phyloP scores from a whole-genome alignment of 2,888 invertebrate species.

The Raillietiella orientalis region DNA sequence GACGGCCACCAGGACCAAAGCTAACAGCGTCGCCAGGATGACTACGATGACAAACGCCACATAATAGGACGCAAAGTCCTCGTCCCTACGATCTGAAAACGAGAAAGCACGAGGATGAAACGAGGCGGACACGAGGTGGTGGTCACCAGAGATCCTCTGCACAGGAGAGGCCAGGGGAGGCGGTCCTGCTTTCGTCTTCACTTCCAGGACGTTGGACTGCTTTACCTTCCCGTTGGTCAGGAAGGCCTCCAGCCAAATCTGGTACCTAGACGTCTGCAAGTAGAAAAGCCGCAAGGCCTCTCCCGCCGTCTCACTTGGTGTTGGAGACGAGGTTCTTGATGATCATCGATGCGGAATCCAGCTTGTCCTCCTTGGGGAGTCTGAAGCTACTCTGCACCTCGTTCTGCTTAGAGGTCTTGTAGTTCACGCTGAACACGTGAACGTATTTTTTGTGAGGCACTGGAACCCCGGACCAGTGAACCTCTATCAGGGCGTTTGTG shows the following conservation, averaged over 20 bases:
- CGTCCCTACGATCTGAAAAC: neutral
- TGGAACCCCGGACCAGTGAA: conserved; percentile 53
- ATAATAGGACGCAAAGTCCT: conserved; percentile 2
- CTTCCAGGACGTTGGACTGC: conserved; percentile 60
- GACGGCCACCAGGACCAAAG: conserved; percentile 40
- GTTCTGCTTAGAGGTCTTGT: conserved; percentile 30
- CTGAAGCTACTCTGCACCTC: conserved; percentile 40
- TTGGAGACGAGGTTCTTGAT: conserved; percentile 37
- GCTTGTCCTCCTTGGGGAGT: conserved; percentile 34
- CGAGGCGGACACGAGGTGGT: no score
- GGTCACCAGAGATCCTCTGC: no score
- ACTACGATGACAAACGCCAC: conserved; percentile 64
- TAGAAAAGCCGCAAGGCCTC: neutral
- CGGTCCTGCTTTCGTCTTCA: conserved; percentile 39
- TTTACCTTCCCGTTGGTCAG: conserved; percentile 62
- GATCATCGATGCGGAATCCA: conserved; percentile 20
- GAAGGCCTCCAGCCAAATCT: conserved; percentile 62
- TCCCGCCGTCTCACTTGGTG: conserved; percentile 15
- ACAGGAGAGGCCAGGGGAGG: no score
- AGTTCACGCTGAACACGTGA: conserved; percentile 54
- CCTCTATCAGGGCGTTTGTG: conserved; percentile 37
- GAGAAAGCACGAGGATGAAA: neutral
- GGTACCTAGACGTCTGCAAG: conserved; percentile 21
- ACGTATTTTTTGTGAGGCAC: conserved; percentile 65
- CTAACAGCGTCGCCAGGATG: conserved; percentile 45